phyloP scores from a whole-genome alignment of 2,888 invertebrate species.

The Lasioglossum oenotherae region DNA sequence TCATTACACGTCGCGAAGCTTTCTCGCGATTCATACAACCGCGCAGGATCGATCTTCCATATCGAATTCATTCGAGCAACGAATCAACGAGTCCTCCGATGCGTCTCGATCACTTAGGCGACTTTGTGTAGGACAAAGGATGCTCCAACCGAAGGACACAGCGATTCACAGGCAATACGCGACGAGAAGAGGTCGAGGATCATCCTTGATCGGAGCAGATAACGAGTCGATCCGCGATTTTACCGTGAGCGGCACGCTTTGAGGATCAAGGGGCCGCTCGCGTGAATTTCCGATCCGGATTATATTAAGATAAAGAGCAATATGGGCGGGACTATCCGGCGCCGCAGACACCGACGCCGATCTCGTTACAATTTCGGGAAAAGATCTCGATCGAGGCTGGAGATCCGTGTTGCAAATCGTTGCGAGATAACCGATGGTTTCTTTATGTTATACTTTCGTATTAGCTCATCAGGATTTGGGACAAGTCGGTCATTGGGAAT shows the following conservation, averaged over 20 bases:
- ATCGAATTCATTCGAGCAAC: background rate
- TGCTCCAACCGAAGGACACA: conserved; percentile 71
- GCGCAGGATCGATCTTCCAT: background rate
- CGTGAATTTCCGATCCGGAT: conserved; percentile 81
- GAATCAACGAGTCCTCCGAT: background rate
- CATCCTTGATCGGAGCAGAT: conserved; percentile 77
- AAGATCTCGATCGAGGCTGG: conserved; percentile 31
- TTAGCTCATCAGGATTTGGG: background rate
- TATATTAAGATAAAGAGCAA: conserved; percentile 81
- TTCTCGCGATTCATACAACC: conserved; percentile 1
- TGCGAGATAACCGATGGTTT: conserved; percentile 20
- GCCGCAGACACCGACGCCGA: conserved; percentile 56
- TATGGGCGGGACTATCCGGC: conserved; percentile 67
- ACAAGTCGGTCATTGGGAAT: background rate
- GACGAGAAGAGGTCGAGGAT: conserved; percentile 75
- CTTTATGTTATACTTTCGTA: conserved; percentile 6
- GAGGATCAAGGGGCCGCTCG: conserved; percentile 69
- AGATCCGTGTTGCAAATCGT: conserved; percentile 36
- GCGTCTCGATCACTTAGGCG: background rate
- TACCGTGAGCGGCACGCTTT: conserved; percentile 78
- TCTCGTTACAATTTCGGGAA: conserved; percentile 80
- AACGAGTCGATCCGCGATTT: conserved; percentile 76
- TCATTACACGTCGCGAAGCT: conserved; percentile 26
- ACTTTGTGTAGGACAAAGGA: conserved; percentile 59
- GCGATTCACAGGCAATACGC: conserved; percentile 79